These are phyloP conservation scores for Morone chrysops DNA, from an alignment of 2,113 vertebrate genomes.

Conservation along the genomic window DNA sequence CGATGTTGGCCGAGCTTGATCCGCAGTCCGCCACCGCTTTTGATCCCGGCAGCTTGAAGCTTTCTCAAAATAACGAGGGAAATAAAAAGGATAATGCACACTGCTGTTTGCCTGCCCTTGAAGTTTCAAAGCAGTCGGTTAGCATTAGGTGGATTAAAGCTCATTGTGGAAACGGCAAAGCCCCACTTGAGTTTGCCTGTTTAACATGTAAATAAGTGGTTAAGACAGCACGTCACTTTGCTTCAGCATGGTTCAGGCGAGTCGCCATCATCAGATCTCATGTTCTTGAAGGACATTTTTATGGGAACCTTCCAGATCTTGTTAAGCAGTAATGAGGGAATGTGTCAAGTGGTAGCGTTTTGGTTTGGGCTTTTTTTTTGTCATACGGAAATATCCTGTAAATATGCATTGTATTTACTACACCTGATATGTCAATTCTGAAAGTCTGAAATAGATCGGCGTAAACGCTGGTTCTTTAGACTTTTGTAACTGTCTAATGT, in stretches of 20 bases:
- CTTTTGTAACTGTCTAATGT: neutral
- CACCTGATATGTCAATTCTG: neutral
- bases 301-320: constrained; percentile 30
- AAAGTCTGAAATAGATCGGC: neutral
- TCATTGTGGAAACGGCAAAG: constrained; percentile 48
- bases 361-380: neutral
- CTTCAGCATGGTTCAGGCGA: constrained; percentile 17
- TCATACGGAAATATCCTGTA: neutral
- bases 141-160: constrained; percentile 43
- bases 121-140: constrained; percentile 49
- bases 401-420: neutral
- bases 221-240: constrained; percentile 39
- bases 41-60: constrained; percentile 17
- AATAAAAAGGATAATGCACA: constrained; percentile 38
- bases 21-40: constrained; percentile 2
- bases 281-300: constrained; percentile 33
- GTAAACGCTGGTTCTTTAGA: neutral
- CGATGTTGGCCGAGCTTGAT: neutral
- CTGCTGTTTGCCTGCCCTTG: constrained; percentile 27
- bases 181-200: constrained; percentile 41
- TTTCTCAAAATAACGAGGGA: constrained; percentile 24
- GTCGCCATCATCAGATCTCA: constrained; percentile 12
- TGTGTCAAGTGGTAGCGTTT: neutral
- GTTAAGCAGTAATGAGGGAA: neutral
- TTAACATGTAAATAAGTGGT: constrained; percentile 43